Conservation (phyloP, 37 sponge, comb jelly and placozoan genomes). For the Lycopodina hypogea region DNA sequence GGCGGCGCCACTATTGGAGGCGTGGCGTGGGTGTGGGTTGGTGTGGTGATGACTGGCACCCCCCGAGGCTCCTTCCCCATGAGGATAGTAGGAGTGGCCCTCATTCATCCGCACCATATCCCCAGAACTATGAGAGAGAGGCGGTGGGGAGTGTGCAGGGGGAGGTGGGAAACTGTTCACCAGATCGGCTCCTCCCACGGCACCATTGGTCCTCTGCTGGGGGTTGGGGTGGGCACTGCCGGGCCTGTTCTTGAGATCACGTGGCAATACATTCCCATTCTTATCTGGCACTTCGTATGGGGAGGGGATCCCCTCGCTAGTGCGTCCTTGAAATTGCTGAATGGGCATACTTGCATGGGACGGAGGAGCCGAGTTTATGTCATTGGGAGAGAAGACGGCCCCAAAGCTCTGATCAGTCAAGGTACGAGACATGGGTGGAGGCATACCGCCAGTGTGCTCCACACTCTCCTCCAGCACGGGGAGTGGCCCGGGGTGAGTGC, state of each 20-base stretch:
- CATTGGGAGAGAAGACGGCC: slow-evolving; percentile 9
- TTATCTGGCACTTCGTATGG: slow-evolving; percentile 46
- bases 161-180: slow-evolving; percentile 9
- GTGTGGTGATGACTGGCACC: too few species aligned
- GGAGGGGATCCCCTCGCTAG: slow-evolving; percentile 24
- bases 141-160: slow-evolving; percentile 36
- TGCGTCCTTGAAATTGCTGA: neutral
- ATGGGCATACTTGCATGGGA: neutral
- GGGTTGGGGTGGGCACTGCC: neutral
- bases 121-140: slow-evolving; percentile 14
- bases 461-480: slow-evolving; percentile 6
- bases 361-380: slow-evolving; percentile 3
- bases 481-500: neutral
- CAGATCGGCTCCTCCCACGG: neutral
- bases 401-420: slow-evolving; percentile 8
- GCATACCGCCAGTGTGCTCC: neutral
- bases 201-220: neutral
- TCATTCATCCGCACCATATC: neutral
- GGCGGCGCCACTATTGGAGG: neutral
- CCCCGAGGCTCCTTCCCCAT: too few species aligned
- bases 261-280: slow-evolving; percentile 6
- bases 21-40: too few species aligned
- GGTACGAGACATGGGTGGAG: slow-evolving; percentile 22
- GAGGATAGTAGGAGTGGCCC: neutral
- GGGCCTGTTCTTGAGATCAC: neutral